Evolutionary conservation across 2,113 vertebrate species (phyloP).

Genomic region (Mesoclemmys tuberculata): DNA sequence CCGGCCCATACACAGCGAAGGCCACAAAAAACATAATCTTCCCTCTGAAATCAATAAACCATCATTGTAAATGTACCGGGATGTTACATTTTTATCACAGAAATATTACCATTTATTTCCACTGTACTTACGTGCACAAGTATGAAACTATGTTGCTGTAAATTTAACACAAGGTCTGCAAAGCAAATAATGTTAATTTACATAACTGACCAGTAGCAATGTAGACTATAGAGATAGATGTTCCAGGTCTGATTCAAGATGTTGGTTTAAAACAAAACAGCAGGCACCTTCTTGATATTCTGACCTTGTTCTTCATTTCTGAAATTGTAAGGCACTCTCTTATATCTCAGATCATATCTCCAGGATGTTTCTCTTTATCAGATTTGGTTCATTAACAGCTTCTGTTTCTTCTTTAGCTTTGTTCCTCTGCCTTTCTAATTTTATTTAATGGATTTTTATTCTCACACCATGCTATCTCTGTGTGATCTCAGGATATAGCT

Average conservation of each 20-base stretch:
- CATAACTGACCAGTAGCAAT: neutral
- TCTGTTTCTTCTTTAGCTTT: neutral
- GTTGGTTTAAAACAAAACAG: neutral
- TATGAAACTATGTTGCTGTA: neutral
- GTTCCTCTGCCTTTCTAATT: neutral
- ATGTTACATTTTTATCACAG: neutral
- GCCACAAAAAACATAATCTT: neutral
- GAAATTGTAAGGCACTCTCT: neutral
- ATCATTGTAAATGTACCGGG: neutral
- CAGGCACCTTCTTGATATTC: neutral
- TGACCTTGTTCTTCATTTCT: neutral
- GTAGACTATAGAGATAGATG: accelerated
- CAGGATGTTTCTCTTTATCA: neutral
- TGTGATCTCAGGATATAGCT: neutral
- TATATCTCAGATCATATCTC: neutral
- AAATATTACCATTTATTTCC: neutral
- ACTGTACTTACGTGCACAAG: accelerated
- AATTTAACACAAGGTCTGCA: neutral
- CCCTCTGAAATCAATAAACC: neutral
- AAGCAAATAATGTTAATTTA: neutral
- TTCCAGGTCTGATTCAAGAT: neutral
- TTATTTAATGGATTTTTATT: constrained; percentile 13
- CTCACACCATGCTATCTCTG: neutral
- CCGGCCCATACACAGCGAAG: neutral
- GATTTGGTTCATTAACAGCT: neutral